phyloP scores from a whole-genome alignment of 2,113 vertebrate genomes.

The Dromas ardeola region DNA sequence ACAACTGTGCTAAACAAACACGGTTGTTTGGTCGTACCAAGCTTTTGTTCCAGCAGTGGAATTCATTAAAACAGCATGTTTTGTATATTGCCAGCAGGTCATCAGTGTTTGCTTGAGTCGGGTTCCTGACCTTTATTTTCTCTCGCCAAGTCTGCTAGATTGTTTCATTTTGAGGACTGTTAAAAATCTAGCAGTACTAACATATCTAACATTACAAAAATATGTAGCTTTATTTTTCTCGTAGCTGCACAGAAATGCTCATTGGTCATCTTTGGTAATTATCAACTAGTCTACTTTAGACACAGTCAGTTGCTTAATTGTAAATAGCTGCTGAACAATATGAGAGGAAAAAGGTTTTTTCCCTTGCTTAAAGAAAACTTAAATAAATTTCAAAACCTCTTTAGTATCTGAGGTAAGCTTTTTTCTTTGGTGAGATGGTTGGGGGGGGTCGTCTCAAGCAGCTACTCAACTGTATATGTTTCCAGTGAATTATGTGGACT shows the following conservation, averaged over 20 bases:
- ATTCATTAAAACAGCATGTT: conserved; percentile 21
- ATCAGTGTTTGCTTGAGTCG: not conserved
- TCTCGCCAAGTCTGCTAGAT: not conserved
- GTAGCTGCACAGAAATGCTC: not conserved
- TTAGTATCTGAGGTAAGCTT: not conserved
- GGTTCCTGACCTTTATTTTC: conserved; percentile 20
- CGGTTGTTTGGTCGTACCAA: not conserved
- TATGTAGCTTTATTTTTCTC: not conserved
- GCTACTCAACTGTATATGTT: not conserved
- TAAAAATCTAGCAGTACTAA: not conserved
- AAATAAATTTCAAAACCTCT: not conserved
- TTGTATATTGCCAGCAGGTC: conserved; percentile 12
- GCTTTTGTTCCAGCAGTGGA: conserved; percentile 1
- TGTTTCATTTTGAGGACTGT: not conserved
- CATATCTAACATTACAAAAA: not conserved
- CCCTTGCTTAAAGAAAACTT: not conserved
- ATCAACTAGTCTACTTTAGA: not conserved
- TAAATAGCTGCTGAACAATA: not conserved
- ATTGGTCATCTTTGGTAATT: not conserved
- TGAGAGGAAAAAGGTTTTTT: not conserved
- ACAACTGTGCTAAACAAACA: not conserved
- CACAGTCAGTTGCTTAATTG: not conserved
- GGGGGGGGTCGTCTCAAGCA: not conserved
- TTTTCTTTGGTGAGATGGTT: not conserved
- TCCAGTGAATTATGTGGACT: not conserved